A percentile compares a stretch with the other conserved stretches of the same genome.
Conservation (phyloP, 2,888 invertebrate species). For the Lottia gigantea region DNA sequence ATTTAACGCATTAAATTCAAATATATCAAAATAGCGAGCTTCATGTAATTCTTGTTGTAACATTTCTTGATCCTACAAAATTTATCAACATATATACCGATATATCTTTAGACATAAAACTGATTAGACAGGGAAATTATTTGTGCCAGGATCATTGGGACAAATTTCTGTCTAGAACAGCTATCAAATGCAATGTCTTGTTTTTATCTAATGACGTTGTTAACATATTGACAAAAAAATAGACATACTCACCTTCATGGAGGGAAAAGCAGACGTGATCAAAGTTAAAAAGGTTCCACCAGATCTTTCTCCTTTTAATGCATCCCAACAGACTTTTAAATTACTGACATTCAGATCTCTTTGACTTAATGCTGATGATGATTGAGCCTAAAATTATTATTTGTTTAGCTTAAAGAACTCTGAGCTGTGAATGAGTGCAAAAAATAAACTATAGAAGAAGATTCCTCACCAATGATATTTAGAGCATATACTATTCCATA, state of each 20-base stretch:
- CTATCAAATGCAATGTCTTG: neutral
- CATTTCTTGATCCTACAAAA: slow-evolving; percentile 77
- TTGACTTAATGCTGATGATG: slow-evolving; percentile 66
- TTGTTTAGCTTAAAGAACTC: too few relatives aligned
- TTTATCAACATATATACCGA: slow-evolving; percentile 10
- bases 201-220: neutral
- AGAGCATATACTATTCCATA: too few relatives aligned
- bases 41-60: slow-evolving; percentile 86
- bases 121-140: too few relatives aligned
- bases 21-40: slow-evolving; percentile 91
- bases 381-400: slow-evolving; percentile 56
- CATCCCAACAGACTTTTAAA: slow-evolving; percentile 91
- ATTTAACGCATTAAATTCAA: slow-evolving; percentile 79
- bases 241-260: slow-evolving; percentile 76
- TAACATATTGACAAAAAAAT: neutral
- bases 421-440: too few relatives aligned
- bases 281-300: slow-evolving; percentile 79
- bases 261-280: slow-evolving; percentile 94
- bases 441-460: too few relatives aligned
- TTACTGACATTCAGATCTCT: slow-evolving; percentile 66
- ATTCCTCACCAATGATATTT: too few relatives aligned
- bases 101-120: too few relatives aligned
- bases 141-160: too few relatives aligned
- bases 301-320: slow-evolving; percentile 82
- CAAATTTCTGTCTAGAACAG: too few relatives aligned